Evolutionary conservation across 1,140 invertebrate genomes (phyloP).

Genomic region (Orchestia grillus): DNA sequence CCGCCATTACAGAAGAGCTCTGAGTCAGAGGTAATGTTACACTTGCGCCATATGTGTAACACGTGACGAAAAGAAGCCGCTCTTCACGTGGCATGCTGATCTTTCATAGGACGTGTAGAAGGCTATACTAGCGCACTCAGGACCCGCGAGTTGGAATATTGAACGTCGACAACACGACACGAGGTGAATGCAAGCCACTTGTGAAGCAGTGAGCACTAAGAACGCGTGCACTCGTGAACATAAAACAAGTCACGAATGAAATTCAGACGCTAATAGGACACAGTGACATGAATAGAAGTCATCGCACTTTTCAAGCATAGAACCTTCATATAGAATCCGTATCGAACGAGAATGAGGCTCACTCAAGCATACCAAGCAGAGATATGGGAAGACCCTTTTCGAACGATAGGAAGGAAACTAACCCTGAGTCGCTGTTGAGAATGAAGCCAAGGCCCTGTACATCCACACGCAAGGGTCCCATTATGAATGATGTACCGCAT

Average conservation of each 20-base stretch:
- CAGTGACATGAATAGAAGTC: background rate
- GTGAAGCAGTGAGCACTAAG: background rate
- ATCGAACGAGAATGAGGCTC: background rate
- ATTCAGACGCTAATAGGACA: background rate
- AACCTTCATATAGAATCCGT: background rate
- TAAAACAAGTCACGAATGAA: background rate
- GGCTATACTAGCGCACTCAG: background rate
- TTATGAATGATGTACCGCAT: slow-evolving; percentile 40
- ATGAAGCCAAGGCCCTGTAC: slow-evolving; percentile 29
- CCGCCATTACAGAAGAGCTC: background rate
- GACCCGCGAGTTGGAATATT: background rate
- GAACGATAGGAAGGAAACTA: background rate
- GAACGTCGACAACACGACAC: background rate
- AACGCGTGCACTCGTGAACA: background rate
- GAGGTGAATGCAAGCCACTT: background rate
- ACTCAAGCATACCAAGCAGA: background rate
- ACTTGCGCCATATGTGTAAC: background rate
- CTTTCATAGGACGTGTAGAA: background rate
- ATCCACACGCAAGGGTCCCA: slow-evolving; percentile 20
- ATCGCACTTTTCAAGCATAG: background rate
- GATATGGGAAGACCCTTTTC: background rate
- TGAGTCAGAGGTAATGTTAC: background rate
- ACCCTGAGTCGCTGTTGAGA: background rate
- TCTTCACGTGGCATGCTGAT: background rate
- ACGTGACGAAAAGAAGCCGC: background rate